Conservation (phyloP, 1,140 invertebrate genomes). For the Tetramorium simillimum region DNA sequence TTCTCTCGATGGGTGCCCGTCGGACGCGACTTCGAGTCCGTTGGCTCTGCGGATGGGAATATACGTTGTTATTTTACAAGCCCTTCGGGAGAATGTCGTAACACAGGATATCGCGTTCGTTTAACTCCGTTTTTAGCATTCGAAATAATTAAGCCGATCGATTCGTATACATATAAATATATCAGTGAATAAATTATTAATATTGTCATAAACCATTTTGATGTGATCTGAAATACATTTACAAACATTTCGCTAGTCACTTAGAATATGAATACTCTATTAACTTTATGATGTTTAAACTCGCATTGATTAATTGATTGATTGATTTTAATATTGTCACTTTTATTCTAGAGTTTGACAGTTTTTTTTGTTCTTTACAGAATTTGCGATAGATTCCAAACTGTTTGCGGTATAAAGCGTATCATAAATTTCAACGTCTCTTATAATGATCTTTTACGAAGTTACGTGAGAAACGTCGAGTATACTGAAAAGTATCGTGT, state of each 20-base stretch:
- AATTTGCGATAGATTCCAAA: slow-evolving; percentile 17
- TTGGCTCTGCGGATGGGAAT: background rate
- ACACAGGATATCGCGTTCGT: background rate
- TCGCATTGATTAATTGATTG: background rate
- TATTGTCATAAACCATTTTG: background rate
- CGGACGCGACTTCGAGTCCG: slow-evolving; percentile 8
- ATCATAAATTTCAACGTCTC: background rate
- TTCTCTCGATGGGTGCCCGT: background rate
- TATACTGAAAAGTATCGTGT: slow-evolving; percentile 37
- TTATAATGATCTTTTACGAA: slow-evolving; percentile 20
- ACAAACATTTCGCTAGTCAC: background rate
- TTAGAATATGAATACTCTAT: background rate
- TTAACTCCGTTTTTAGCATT: background rate
- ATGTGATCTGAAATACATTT: background rate
- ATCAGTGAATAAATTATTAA: background rate
- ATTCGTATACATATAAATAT: background rate
- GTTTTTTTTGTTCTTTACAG: background rate
- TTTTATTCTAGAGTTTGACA: background rate
- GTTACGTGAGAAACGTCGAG: slow-evolving; percentile 16
- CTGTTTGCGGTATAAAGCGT: background rate
- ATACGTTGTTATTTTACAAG: slow-evolving; percentile 4
- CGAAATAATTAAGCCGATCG: background rate
- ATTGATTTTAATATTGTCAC: background rate
- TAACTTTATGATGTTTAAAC: background rate
- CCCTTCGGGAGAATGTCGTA: background rate